phyloP scores from a whole-genome alignment of 2,888 invertebrate genomes.

The Phytoseiulus persimilis region DNA sequence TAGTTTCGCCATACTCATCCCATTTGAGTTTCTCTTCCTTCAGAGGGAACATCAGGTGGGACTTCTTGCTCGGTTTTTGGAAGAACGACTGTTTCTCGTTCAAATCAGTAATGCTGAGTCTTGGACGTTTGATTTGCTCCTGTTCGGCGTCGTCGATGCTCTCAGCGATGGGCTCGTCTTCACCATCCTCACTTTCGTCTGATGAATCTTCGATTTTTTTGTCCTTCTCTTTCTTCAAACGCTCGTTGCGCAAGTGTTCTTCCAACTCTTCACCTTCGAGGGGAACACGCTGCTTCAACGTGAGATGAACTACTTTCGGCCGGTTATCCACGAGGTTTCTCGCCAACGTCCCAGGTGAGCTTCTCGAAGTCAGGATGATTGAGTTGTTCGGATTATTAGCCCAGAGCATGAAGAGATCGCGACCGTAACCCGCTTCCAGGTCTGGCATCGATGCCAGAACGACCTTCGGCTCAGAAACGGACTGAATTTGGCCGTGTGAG shows the following conservation, averaged over 20 bases:
- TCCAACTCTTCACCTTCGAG: constrained; percentile 57
- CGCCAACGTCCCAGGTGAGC: constrained; percentile 57
- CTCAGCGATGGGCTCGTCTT: constrained; percentile 58
- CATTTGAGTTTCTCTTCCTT: constrained; percentile 79
- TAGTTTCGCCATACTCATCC: constrained; percentile 94
- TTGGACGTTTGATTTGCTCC: constrained; percentile 33
- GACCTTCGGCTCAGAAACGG: constrained; percentile 83
- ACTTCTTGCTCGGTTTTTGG: constrained; percentile 76
- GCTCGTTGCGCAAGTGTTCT: constrained; percentile 50
- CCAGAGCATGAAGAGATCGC: constrained; percentile 91
- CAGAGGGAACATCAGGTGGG: constrained; percentile 93
- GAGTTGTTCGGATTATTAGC: constrained; percentile 82
- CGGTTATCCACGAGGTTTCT: constrained; percentile 54
- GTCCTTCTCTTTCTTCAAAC: constrained; percentile 51
- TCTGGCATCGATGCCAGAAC: constrained; percentile 90
- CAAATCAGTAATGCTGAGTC: constrained; percentile 43
- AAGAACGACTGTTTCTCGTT: constrained; percentile 52
- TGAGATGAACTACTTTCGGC: constrained; percentile 42
- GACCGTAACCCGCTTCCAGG: constrained; percentile 85
- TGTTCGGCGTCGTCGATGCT: constrained; percentile 62
- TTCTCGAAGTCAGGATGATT: constrained; percentile 75
- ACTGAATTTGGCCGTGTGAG: constrained; percentile 69
- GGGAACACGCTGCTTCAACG: constrained; percentile 53
- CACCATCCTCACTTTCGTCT: constrained; percentile 44
- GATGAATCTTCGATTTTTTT: constrained; percentile 47